phyloP scores from a whole-genome alignment of 2,113 vertebrate genomes.

The Scolopax mira region DNA sequence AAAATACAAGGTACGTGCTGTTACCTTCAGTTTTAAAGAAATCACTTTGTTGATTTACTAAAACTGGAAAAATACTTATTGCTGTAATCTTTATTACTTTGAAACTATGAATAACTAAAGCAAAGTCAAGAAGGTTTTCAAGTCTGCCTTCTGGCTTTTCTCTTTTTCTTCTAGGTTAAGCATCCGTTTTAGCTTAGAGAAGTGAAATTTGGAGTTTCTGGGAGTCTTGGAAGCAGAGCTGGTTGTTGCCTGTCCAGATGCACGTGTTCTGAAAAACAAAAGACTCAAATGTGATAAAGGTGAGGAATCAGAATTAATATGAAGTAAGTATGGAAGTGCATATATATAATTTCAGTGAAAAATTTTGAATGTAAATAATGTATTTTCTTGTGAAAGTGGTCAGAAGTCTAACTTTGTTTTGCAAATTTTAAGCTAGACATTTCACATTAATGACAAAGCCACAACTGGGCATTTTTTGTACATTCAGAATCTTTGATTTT shows the following conservation, averaged over 20 bases:
- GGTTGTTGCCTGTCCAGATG: slow-evolving; percentile 66
- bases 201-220: slow-evolving; percentile 80
- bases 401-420: background rate
- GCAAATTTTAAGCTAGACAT: background rate
- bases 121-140: slow-evolving; percentile 88
- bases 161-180: slow-evolving; percentile 81
- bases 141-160: slow-evolving; percentile 77
- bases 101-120: slow-evolving; percentile 67
- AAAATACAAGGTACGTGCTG: background rate
- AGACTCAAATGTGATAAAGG: background rate
- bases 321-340: background rate
- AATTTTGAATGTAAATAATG: background rate
- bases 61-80: background rate
- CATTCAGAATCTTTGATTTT: background rate
- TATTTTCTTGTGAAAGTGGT: background rate
- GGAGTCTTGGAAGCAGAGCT: slow-evolving; percentile 70
- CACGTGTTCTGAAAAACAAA: slow-evolving; percentile 68
- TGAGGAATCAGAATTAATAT: background rate
- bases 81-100: slow-evolving; percentile 15
- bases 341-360: background rate
- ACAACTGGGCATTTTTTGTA: background rate
- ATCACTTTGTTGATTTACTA: background rate
- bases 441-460: background rate
- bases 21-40: background rate
- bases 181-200: slow-evolving; percentile 87